Evolutionary conservation across 1,140 invertebrate genomes (phyloP).

Genomic region (Magallana ariakensis): DNA sequence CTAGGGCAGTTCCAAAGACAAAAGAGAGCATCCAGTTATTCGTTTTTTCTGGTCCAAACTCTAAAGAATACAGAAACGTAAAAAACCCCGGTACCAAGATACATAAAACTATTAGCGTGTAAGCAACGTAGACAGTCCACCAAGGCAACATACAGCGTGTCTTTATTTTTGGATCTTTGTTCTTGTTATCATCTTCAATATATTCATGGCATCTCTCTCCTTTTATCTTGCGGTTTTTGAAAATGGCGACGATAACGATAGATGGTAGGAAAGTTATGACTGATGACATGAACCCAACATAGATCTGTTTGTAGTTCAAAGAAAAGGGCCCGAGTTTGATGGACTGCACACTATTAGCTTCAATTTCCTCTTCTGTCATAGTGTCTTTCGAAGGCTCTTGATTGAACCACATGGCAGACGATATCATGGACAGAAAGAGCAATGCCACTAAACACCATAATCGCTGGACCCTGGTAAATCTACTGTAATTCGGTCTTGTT

Average conservation of each 20-base stretch:
- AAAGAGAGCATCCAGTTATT: constrained; percentile 50
- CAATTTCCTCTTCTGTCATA: constrained; percentile 49
- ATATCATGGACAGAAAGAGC: constrained; percentile 34
- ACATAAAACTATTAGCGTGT: constrained; percentile 35
- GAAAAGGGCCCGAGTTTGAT: constrained; percentile 79
- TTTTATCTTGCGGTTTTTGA: constrained; percentile 41
- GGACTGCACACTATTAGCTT: constrained; percentile 49
- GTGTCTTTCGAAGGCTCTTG: constrained; percentile 33
- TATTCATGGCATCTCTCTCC: neutral
- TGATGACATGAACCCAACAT: constrained; percentile 67
- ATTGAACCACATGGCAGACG: constrained; percentile 65
- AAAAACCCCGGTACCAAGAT: constrained; percentile 27
- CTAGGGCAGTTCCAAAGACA: constrained; percentile 37
- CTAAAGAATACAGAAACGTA: constrained; percentile 49
- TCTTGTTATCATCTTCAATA: neutral
- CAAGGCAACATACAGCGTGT: constrained; percentile 37
- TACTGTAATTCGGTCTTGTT: constrained; percentile 47
- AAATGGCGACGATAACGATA: constrained; percentile 34
- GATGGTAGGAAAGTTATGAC: constrained; percentile 74
- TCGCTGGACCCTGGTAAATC: constrained; percentile 52
- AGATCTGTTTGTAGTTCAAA: constrained; percentile 71
- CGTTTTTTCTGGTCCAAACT: constrained; percentile 48
- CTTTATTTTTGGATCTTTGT: neutral
- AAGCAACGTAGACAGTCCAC: constrained; percentile 50
- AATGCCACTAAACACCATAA: constrained; percentile 38